Base-by-base conservation (phyloP, 2,888 invertebrate species). In the Mystacides longicornis region DNA sequence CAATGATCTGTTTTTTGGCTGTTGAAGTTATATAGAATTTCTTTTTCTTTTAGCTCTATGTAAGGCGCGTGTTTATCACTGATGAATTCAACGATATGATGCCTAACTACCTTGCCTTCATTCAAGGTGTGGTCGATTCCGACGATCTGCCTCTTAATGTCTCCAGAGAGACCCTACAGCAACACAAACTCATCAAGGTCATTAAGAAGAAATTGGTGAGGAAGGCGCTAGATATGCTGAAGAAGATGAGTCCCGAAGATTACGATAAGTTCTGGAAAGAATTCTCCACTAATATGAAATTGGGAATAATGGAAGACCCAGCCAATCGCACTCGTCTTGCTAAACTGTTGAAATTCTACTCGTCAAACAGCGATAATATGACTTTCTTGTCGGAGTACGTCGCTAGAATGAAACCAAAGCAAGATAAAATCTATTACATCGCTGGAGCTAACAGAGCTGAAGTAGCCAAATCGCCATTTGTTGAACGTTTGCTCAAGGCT, bases 61-160 rank as follows among this genome's bases (percentile, higher is more conserved):
- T 99, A 54, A 83, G 98, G 58, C 83, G 99, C 59, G 99, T 99
- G 16, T 99, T 99, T 78, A 99, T 99, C 74, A 98, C 98, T 7
- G 98, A 99, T 72, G 95, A 99, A 77, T 98, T 99, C 80, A 93
- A 93, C 71, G 98, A 99, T 69, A 93, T 99, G 88, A 93, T 99
- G 89, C 98, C 99, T 62, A 95, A 91, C 71, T 99, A 97, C 72
- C 80, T 99, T 64, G 87, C 84, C 63, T 99, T 99, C 72, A 85
- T 99, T 58, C 87, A 90, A 55, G 99, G 99, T 65, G 89, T 99
- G 63, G 98, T 99, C 48, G 99, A 99, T 77, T 96, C 95, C 11
- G 99, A 99, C 73, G 99, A 99, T 77, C 76, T 99, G 64, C 99
- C 99, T 23, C 80, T 99, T 64, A 99, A 99, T 72, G 98, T 99